Evolutionary conservation across 2,888 invertebrate genomes (phyloP).

Genomic region (Sphaerophoria rueppellii): DNA sequence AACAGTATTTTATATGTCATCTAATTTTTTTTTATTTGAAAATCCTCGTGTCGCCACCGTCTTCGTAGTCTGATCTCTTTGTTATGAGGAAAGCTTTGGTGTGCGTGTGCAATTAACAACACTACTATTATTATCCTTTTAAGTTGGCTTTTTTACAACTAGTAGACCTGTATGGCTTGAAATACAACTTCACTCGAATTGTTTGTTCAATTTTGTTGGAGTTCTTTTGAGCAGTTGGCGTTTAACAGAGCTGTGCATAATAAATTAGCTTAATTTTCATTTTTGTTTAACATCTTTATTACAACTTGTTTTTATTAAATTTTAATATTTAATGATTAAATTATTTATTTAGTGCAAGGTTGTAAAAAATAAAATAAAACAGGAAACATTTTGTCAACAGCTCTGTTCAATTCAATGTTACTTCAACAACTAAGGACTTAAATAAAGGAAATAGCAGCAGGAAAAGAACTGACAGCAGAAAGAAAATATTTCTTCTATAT

Average conservation of each 20-base stretch:
- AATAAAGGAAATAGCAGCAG: conserved; percentile 30
- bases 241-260: neutral
- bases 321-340: too few species aligned
- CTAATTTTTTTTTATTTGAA: conserved; percentile 10
- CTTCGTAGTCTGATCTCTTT: neutral
- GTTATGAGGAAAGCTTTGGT: conserved; percentile 7
- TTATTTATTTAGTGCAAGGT: too few species aligned
- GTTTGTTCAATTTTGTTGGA: conserved; percentile 37
- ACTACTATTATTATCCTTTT: conserved; percentile 63
- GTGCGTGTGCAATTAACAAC: conserved; percentile 69
- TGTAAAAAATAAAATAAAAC: too few species aligned
- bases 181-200: conserved; percentile 29
- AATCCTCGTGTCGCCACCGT: neutral
- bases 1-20: conserved; percentile 45
- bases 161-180: neutral
- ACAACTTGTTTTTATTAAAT: too few species aligned
- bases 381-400: neutral
- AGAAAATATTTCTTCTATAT: neutral
- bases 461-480: conserved; percentile 21
- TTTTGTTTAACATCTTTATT: too few species aligned
- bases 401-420: neutral
- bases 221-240: neutral
- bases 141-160: conserved; percentile 49
- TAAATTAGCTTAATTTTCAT: too few species aligned
- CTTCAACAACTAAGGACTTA: conserved; percentile 22